Evolutionary conservation across 2,113 vertebrate species (phyloP), one percentile per base, ranked within the genome.

Genomic region (Pseudopodoces humilis): DNA sequence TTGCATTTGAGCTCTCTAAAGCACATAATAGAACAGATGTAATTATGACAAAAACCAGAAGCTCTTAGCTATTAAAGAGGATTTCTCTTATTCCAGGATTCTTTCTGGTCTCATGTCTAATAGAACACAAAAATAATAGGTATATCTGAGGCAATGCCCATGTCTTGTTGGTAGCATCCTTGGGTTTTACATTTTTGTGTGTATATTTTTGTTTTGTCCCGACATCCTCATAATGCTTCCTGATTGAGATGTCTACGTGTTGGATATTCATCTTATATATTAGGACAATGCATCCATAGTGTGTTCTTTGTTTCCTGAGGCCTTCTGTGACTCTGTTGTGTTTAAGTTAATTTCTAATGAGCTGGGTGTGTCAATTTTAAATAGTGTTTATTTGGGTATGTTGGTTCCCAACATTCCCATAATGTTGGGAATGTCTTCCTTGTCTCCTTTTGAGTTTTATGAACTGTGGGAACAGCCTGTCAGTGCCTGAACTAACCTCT

Each of bases 1-100:
- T 95, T 84, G 58, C 13, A 7, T 92, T 95, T 94, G 78, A 79
- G n/a, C 25, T 86, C 60, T 88, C 52, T 86, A 49, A 84, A 89
- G 62, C 49, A 62, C 0, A 0, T 83, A 81, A 56, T 59, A 8
- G 24, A 78, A n/a, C 3, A 6, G 43, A 63, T 93, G 44, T 63
- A 86, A 70, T 86, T 77, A 55, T 60, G 52, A 31, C 24, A 68
- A 46, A 70, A 64, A 22, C 24, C 6, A 50, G 56, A 84, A 84
- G 41, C 93, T 94, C 23, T 91, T 81, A 50, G 33, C 31, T 74
- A 7, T 74, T 77, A 55, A 53, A 67, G 43, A 67, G 47, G 9
- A 5, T 39, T 87, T 89, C 53, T 55, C 69, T 79, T 86, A 55
- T 13, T 91, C 39, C 18, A 22, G 21, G 44, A 64, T 27, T 63